A percentile compares a stretch with the other conserved stretches of the same genome.
Evolutionary conservation across 2,888 invertebrate species (phyloP).

Genomic region (Tetanocera ferruginea): DNA sequence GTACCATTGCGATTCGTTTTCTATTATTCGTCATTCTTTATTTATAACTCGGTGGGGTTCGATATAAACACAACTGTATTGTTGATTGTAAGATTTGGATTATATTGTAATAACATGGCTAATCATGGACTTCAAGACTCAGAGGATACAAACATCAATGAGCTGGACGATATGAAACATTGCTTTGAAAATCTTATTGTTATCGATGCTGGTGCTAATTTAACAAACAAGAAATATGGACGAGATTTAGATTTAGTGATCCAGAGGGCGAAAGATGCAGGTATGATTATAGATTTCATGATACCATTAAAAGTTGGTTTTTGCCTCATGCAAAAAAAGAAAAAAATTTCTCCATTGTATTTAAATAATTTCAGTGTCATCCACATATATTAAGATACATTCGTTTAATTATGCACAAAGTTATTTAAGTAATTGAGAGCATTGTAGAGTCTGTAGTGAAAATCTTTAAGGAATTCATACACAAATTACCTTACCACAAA

Average conservation of each 20-base stretch:
- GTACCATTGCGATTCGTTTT: background rate
- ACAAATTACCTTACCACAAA: too few species aligned
- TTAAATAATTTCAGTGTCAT: too few species aligned
- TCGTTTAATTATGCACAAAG: too few species aligned
- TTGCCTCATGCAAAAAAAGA: too few species aligned
- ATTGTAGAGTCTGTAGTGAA: too few species aligned
- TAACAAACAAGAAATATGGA: slow-evolving; percentile 93
- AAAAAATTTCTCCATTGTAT: too few species aligned
- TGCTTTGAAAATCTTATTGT: slow-evolving; percentile 93
- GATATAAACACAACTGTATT: background rate
- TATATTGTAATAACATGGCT: background rate
- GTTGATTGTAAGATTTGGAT: background rate
- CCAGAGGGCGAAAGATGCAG: slow-evolving; percentile 92
- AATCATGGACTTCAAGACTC: slow-evolving; percentile 3
- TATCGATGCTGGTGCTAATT: slow-evolving; percentile 92
- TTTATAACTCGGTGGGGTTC: slow-evolving; percentile 20
- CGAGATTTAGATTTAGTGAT: slow-evolving; percentile 93
- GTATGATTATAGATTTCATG: slow-evolving; percentile 68
- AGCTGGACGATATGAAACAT: slow-evolving; percentile 75
- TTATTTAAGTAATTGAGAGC: too few species aligned
- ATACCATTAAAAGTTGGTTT: too few species aligned
- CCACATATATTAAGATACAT: too few species aligned
- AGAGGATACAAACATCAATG: background rate
- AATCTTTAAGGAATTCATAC: too few species aligned
- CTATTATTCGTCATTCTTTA: slow-evolving; percentile 31